These are phyloP conservation scores for Nannoperca obscura DNA, from an alignment of 2,797 vertebrate genomes.

Conservation along the genomic window DNA sequence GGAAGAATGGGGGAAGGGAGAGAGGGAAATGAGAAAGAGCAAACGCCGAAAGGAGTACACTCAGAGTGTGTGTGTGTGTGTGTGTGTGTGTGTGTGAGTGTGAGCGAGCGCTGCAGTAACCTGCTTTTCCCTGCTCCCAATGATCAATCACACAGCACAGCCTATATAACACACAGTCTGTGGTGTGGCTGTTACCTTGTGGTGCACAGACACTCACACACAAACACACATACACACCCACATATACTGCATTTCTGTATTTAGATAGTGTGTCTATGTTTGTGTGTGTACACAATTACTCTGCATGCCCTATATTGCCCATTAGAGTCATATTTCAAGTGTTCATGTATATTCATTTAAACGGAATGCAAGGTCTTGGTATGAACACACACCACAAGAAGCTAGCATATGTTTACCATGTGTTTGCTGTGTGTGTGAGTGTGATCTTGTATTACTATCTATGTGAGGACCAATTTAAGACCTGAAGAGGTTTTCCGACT, in stretches of 20 bases:
- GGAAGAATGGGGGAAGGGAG: slow-evolving; percentile 40
- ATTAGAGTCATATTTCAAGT: slow-evolving; percentile 50
- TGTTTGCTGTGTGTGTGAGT: slow-evolving; percentile 6
- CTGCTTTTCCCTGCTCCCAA: slow-evolving; percentile 82
- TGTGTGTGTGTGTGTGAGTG: slow-evolving; percentile 26
- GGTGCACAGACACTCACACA: slow-evolving; percentile 41
- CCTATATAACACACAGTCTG: slow-evolving; percentile 68
- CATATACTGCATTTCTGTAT: slow-evolving; percentile 32
- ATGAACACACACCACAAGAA: slow-evolving; percentile 10
- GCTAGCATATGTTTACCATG: slow-evolving; percentile 9
- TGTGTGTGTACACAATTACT: slow-evolving; percentile 21
- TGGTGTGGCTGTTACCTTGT: slow-evolving; percentile 50
- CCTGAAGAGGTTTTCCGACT: not conserved
- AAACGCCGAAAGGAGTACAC: slow-evolving; percentile 38
- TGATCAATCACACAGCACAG: slow-evolving; percentile 82
- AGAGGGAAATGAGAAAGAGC: slow-evolving; percentile 54
- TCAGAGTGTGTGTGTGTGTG: slow-evolving; percentile 34
- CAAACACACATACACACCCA: slow-evolving; percentile 34
- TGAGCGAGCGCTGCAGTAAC: slow-evolving; percentile 79
- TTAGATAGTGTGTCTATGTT: slow-evolving; percentile 24
- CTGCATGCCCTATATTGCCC: slow-evolving; percentile 52
- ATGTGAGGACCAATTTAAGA: not conserved
- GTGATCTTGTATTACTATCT: not conserved
- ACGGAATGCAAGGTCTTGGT: slow-evolving; percentile 11
- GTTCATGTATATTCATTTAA: slow-evolving; percentile 51